Percentiles rank a stretch among this genome's conserved stretches.
Evolutionary conservation across 30 jellyfish, hydroid and myxozoan species (phyloP).

Genomic region (Nemopilema nomurai): DNA sequence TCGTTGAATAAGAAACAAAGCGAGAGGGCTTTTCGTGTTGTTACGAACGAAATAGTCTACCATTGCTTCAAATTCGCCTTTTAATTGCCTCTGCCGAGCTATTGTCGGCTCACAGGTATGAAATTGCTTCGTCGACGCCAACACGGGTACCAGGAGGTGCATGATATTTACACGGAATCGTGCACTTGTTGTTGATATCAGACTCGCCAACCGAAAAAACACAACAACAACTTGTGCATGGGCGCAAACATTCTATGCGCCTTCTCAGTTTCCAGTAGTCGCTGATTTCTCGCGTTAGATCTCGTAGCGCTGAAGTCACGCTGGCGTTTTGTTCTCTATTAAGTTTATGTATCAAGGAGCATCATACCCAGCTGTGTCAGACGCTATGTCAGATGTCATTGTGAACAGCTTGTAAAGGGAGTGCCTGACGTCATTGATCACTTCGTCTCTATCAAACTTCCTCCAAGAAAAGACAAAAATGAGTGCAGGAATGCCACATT

Average conservation of each 20-base stretch:
- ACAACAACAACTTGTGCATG: neutral
- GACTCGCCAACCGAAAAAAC: neutral
- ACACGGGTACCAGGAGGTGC: conserved; percentile 9
- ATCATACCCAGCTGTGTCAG: no score
- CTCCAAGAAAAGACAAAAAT: no score
- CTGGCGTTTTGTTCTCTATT: no score
- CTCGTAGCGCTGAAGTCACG: no score
- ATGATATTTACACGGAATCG: neutral
- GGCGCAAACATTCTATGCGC: neutral
- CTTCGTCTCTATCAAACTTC: no score
- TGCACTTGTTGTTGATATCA: neutral
- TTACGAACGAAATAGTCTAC: neutral
- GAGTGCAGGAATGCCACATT: no score
- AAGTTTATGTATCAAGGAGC: no score
- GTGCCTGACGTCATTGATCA: no score
- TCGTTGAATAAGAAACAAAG: neutral
- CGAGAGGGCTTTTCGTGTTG: neutral
- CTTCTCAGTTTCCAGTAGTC: no score
- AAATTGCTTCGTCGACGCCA: conserved; percentile 13
- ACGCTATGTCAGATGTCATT: no score
- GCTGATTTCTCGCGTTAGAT: no score
- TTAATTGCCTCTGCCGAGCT: neutral
- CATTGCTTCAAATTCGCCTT: neutral
- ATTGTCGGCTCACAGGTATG: conserved; percentile 3
- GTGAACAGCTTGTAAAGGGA: no score